phyloP scores from a whole-genome alignment of 2,888 invertebrate genomes.

The Strigamia maritima region DNA sequence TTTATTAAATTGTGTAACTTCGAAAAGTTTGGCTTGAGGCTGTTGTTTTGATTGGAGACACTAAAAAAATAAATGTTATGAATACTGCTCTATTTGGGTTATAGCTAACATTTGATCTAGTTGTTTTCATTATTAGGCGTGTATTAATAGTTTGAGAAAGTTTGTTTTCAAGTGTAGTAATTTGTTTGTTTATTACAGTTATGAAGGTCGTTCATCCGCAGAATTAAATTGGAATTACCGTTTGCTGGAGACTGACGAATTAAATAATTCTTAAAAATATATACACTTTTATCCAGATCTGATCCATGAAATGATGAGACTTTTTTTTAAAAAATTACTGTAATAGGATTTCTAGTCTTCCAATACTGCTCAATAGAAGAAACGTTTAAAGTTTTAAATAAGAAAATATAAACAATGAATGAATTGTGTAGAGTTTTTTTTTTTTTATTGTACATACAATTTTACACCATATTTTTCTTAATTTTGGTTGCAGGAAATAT shows the following conservation, averaged over 20 bases:
- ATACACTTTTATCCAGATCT: not conserved
- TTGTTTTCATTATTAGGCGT: not conserved
- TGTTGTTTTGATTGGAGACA: not conserved
- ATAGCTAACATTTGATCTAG: not conserved
- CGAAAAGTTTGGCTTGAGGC: not conserved
- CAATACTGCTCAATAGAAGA: not conserved
- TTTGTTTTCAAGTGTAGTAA: not conserved
- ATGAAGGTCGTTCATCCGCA: not conserved
- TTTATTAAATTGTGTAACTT: not conserved
- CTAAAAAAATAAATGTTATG: not conserved
- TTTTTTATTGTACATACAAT: not conserved
- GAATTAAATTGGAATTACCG: not conserved
- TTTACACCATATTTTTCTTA: not conserved
- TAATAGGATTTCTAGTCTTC: slow-evolving; percentile 10
- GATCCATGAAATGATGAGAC: not conserved
- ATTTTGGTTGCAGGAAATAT: not conserved
- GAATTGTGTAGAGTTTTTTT: not conserved
- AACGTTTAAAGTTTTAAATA: not conserved
- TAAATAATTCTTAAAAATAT: not conserved
- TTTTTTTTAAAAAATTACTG: not conserved
- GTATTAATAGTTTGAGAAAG: not conserved
- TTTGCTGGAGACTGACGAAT: too few relatives aligned
- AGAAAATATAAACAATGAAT: not conserved
- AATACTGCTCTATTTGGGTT: not conserved
- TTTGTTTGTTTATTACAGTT: not conserved